phyloP scores from a whole-genome alignment of 2,113 vertebrate species.

The Catagonus wagneri region DNA sequence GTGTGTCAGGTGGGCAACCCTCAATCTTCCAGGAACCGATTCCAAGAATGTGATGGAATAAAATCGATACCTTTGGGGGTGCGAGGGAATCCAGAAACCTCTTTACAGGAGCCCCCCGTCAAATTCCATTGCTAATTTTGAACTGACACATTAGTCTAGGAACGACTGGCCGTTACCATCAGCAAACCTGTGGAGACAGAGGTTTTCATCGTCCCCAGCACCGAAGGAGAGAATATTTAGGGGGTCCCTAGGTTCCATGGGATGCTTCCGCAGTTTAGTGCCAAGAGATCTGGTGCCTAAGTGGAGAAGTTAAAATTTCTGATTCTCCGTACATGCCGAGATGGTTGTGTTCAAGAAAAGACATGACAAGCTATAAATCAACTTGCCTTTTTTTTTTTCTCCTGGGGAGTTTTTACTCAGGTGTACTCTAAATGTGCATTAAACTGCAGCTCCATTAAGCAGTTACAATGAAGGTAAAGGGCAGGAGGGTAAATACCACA shows the following conservation, averaged over 20 bases:
- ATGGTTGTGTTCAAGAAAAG: constrained; percentile 91
- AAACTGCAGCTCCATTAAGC: constrained; percentile 94
- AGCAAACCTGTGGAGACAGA: constrained; percentile 60
- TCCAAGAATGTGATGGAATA: constrained; percentile 64
- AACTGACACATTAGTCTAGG: constrained; percentile 74
- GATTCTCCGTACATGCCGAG: constrained; percentile 81
- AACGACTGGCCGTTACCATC: constrained; percentile 64
- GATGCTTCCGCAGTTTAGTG: constrained; percentile 69
- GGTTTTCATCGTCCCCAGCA: neutral
- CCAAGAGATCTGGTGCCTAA: constrained; percentile 86
- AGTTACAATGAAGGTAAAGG: constrained; percentile 96
- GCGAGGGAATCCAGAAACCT: constrained; percentile 4
- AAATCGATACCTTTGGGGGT: constrained; percentile 54
- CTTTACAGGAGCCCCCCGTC: constrained; percentile 63
- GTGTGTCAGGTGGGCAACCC: neutral
- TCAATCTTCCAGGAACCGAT: constrained; percentile 66
- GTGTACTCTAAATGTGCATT: constrained; percentile 92
- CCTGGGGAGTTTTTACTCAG: constrained; percentile 90
- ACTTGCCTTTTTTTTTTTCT: constrained; percentile 73
- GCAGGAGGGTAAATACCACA: constrained; percentile 94
- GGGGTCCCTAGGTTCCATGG: constrained; percentile 26
- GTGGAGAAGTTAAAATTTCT: constrained; percentile 84
- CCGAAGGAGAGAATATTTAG: neutral
- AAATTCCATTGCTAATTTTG: constrained; percentile 74
- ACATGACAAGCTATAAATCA: constrained; percentile 91